Evolutionary conservation across 2,888 invertebrate genomes (phyloP).

Genomic region (Cerceris ruficornis): DNA sequence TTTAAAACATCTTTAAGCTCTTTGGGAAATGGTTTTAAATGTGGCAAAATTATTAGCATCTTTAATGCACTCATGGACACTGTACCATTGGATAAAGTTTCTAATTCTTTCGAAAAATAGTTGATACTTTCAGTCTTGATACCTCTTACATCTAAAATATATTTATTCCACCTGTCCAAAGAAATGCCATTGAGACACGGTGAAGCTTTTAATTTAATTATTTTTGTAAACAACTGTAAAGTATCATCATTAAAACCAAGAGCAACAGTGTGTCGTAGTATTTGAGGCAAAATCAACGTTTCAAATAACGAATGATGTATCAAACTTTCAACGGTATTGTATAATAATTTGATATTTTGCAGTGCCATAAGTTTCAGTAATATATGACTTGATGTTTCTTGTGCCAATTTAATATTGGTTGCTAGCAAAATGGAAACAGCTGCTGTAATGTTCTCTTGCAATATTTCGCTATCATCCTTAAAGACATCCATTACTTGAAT

Average conservation of each 20-base stretch:
- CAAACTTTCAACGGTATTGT: constrained; percentile 87
- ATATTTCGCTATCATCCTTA: constrained; percentile 54
- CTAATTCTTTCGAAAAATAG: constrained; percentile 66
- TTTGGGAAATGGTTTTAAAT: constrained; percentile 67
- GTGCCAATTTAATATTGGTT: constrained; percentile 86
- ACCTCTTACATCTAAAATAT: constrained; percentile 83
- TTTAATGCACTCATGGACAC: constrained; percentile 68
- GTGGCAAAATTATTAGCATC: constrained; percentile 74
- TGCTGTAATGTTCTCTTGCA: constrained; percentile 67
- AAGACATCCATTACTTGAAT: constrained; percentile 66
- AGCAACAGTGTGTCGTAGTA: constrained; percentile 85
- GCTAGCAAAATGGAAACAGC: constrained; percentile 79
- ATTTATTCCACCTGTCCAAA: constrained; percentile 86
- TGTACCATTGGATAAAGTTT: constrained; percentile 62
- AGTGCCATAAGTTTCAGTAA: constrained; percentile 85
- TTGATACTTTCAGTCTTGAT: constrained; percentile 69
- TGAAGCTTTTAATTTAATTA: constrained; percentile 87
- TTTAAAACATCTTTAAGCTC: constrained; percentile 62
- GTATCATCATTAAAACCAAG: constrained; percentile 83
- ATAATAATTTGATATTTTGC: constrained; percentile 84
- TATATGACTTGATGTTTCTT: constrained; percentile 88
- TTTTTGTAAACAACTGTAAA: constrained; percentile 85
- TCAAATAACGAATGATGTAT: constrained; percentile 88
- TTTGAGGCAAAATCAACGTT: constrained; percentile 87
- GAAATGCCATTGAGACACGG: constrained; percentile 85